A percentile compares a stretch with the other conserved stretches of the same genome.
Conservation (phyloP, 2,797 vertebrate species). For the Gymnopithys bicolor region DNA sequence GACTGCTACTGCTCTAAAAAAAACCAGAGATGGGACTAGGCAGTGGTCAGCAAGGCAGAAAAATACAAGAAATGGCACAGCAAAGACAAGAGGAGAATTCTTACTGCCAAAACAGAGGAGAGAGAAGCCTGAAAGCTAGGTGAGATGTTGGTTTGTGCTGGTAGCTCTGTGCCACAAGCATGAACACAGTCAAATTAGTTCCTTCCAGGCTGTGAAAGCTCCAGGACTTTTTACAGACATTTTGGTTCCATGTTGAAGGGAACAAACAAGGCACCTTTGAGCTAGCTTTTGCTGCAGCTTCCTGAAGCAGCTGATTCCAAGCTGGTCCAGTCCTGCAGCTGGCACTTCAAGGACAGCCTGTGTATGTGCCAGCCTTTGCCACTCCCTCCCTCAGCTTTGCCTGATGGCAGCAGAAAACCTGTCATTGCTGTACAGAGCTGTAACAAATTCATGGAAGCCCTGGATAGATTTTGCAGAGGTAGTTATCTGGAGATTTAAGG, state of each 20-base stretch:
- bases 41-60: not conserved
- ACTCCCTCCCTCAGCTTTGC: not conserved
- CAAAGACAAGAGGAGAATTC: not conserved
- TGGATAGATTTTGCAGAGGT: not conserved
- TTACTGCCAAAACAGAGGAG: not conserved
- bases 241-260: not conserved
- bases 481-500: not conserved
- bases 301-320: not conserved
- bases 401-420: not conserved
- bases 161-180: not conserved
- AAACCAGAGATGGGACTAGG: not conserved
- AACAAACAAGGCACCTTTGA: not conserved
- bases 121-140: not conserved
- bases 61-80: not conserved
- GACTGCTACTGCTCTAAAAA: not conserved
- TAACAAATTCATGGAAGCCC: not conserved
- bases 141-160: not conserved
- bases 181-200: rapidly evolving
- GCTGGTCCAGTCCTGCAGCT: not conserved
- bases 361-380: not conserved
- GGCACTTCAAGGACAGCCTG: not conserved
- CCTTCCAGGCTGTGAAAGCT: not conserved
- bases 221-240: not conserved
- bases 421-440: not conserved
- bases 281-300: not conserved